Base-by-base conservation (phyloP, 1,140 invertebrate species). In the Calephelis virginiensis region DNA sequence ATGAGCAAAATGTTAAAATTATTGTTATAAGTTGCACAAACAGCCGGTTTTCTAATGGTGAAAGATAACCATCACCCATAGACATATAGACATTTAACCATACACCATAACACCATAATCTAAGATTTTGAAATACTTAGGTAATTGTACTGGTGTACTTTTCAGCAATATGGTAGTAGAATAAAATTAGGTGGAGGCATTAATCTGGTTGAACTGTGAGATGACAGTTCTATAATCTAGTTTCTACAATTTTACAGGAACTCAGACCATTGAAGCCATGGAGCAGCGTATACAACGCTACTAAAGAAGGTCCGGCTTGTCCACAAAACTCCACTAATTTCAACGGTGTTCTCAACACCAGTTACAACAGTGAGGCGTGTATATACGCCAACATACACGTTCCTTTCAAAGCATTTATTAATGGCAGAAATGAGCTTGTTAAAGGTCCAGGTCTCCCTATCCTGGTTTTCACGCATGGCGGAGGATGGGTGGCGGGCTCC, bases 391-490 rank as follows among this genome's bases (percentile, higher is more conserved):
- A 88, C 60, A 68, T 90, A 3, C 81, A 87, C 65, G 83, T 85
- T 6, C 87, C 87, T 0, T 28, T 81, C 2, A n/a, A 81, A 1
- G 59, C 62, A 10, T 71, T 74, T 4, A 72, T 74, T 14, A 45
- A 72, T 28, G 40, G 61, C 13, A 53, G 56, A n/a, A 67, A 64
- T 6, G 59, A 60, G 1, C 50, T 46, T 5, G 64, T 50, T 6
- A 64, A 67, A n/a, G 28, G 61, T 13, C 17, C 60, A 1, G 78
- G 75, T 5, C 94, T 96, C 0, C 94, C 96, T 86, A 78, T 90
- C 37, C 53, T 90, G 7, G 93, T 96, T 5, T 97, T 93, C 91
- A 92, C 97, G 6, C 94, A 97, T 82, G 96, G 96, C 0, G 96
- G 96, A 8, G 93, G 92, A n/a, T 95, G 96, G 73, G 88, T 92